Evolutionary conservation across 2,797 vertebrate genomes (phyloP), one percentile per base, ranked within the genome.

Genomic region (Catharus ustulatus): DNA sequence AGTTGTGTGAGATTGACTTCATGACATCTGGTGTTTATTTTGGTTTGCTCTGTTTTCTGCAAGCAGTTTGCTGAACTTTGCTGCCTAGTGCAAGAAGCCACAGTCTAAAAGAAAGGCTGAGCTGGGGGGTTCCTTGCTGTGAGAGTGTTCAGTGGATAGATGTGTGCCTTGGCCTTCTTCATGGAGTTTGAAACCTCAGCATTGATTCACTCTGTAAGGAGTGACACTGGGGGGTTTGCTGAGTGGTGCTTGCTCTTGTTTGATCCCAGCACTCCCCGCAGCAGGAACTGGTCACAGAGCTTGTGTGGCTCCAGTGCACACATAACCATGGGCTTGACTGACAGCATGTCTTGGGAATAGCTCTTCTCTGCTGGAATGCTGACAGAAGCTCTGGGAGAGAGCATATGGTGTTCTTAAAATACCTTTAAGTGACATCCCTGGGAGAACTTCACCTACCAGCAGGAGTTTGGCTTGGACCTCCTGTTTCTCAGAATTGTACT

Each of bases 321-420:
- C 36, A 15, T 4, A 86, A 7, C 0, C 22, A 34, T 46, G 67
- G 90, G 46, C 74, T 23, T 81, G 80, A 69, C 45, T 86, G 95
- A 42, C 94, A 91, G 77, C 66, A 32, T 0, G 0, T 48, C 84
- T 74, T 69, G 71, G 49, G 89, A 91, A 85, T 19, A 64, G 89
- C 71, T 90, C 49, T 57, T 82, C 71, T 67, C 71, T 87, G 11
- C 5, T 91, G 85, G 83, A 38, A 43, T 46, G 52, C 87, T 86
- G 89, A 46, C 87, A 96, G 91, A 78, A 69, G 55, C 83, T 90
- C 84, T 67, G 69, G 26, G 40, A 87, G 72, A 49, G 59, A 95
- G 20, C 95, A 96, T 93, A 95, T 95, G 95, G 91, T 79, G 67
- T 94, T 95, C 94, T 94, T 86, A 96, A 95, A 94, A 94, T 96